Conservation (phyloP, 2,113 vertebrate genomes). For the Epinephelus fuscoguttatus region DNA sequence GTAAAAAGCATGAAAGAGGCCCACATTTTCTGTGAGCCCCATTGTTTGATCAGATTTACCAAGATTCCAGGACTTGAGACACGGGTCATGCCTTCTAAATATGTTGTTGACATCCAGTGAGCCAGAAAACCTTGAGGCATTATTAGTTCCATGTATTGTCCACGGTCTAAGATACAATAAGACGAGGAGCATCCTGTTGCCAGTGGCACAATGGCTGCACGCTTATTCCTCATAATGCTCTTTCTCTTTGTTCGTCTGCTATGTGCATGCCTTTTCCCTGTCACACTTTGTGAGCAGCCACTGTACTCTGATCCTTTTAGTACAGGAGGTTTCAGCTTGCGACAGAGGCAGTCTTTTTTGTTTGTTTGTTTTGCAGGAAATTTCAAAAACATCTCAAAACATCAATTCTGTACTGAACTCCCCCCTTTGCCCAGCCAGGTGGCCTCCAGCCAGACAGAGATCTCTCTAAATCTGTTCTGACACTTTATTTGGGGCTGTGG, state of each 20-base stretch:
- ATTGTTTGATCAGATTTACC: constrained; percentile 36
- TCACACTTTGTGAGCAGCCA: not conserved
- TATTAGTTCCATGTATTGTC: constrained; percentile 33
- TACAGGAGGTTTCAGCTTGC: constrained; percentile 7
- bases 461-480: constrained; percentile 61
- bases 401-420: constrained; percentile 38
- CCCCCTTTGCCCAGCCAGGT: not conserved
- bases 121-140: constrained; percentile 26
- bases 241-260: not conserved
- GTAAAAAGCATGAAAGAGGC: constrained; percentile 14
- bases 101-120: constrained; percentile 14
- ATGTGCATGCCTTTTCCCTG: constrained; percentile 13
- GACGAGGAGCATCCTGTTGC: constrained; percentile 24
- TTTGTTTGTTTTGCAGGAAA: not conserved
- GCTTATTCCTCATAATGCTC: constrained; percentile 1
- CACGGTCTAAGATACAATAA: not conserved
- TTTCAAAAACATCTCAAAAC: constrained; percentile 54
- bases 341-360: not conserved
- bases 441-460: constrained; percentile 46
- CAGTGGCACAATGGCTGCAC: constrained; percentile 6
- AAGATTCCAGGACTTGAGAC: constrained; percentile 6
- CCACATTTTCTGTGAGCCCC: constrained; percentile 23
- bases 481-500: constrained; percentile 40
- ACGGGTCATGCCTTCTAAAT: not conserved
- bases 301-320: not conserved